These are phyloP conservation scores for Pampusana beccarii DNA, from an alignment of 2,113 vertebrate species.

Conservation along the genomic window DNA sequence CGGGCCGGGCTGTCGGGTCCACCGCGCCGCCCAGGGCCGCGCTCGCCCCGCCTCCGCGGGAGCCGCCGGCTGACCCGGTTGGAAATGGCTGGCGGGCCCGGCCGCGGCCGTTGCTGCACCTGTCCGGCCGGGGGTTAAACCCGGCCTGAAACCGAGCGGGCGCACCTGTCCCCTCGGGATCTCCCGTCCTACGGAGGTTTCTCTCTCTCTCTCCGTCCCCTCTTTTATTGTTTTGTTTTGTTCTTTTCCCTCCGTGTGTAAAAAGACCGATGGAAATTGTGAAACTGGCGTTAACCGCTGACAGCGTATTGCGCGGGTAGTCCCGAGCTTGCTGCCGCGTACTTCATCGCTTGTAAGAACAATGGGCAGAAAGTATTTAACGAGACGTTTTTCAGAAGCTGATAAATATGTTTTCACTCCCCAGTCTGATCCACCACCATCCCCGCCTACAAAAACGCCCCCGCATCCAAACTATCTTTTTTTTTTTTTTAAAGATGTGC, in stretches of 20 bases:
- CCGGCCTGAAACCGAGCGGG: background rate
- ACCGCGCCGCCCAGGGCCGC: background rate
- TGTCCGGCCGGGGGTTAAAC: background rate
- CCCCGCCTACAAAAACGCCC: background rate
- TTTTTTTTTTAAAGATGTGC: background rate
- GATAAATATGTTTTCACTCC: background rate
- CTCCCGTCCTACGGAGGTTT: background rate
- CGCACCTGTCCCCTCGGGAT: background rate
- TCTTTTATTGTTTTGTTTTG: too few relatives aligned
- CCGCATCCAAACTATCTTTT: background rate
- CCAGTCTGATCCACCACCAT: background rate
- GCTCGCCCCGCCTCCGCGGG: background rate
- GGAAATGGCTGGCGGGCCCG: conserved; percentile 18
- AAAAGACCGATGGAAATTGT: background rate
- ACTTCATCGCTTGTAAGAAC: background rate
- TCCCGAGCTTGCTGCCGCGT: background rate
- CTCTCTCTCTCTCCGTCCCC: too few relatives aligned
- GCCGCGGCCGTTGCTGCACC: background rate
- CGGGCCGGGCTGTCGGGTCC: background rate
- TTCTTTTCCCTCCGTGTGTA: fast-evolving
- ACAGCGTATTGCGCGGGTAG: background rate
- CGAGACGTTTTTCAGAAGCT: background rate
- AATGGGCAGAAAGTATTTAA: background rate
- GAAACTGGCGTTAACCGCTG: background rate
- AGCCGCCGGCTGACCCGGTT: background rate